phyloP scores from a whole-genome alignment of 2,797 vertebrate genomes.

The Pangasius sanitwongsei region DNA sequence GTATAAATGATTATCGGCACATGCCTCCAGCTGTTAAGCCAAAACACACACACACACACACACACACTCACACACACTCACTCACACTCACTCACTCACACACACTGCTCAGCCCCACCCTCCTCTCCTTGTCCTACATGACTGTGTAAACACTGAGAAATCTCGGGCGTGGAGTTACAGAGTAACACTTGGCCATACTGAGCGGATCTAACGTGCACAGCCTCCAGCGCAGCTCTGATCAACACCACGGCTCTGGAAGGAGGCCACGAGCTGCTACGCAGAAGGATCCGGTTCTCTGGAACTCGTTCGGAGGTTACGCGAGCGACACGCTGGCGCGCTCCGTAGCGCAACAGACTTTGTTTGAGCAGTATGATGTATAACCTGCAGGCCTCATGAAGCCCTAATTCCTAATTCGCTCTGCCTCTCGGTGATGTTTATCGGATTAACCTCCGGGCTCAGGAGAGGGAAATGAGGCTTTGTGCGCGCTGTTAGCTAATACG shows the following conservation, averaged over 20 bases:
- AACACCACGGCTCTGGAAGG: background rate
- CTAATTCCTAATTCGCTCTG: background rate
- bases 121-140: background rate
- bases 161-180: background rate
- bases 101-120: background rate
- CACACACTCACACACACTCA: background rate
- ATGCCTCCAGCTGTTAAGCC: background rate
- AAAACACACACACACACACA: background rate
- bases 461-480: background rate
- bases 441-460: background rate
- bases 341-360: background rate
- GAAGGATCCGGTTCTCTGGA: background rate
- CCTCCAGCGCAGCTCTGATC: background rate
- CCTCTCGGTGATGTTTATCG: background rate
- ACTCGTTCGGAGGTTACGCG: background rate
- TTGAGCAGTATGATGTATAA: background rate
- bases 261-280: background rate
- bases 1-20: background rate
- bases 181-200: background rate
- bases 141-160: constrained; percentile 2
- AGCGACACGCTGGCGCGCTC: background rate
- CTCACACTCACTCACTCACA: background rate
- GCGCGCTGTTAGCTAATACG: background rate
- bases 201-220: background rate
- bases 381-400: background rate